Base-by-base conservation (phyloP, 2,797 vertebrate species). In the Pseudopleuronectes americanus region DNA sequence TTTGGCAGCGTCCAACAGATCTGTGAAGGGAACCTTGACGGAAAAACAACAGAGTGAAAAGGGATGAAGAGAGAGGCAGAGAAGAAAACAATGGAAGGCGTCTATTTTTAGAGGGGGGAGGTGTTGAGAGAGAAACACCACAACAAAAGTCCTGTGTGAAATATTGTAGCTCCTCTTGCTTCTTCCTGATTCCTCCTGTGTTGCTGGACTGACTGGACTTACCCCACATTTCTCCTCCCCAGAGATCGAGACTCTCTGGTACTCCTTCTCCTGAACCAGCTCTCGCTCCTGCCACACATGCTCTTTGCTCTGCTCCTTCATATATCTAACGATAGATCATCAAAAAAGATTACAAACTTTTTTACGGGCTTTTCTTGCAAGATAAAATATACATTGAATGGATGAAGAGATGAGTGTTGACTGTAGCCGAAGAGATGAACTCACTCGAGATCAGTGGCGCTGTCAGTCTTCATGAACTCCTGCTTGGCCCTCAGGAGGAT, bases 381-480 rank as follows among this genome's bases (percentile, higher is more conserved):
- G 36, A 38, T n/a, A 19, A 55, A 6, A 36, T 19, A 23, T 7
- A 61, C 5, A 33, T 21, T 68, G 0, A 38, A 3, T 19, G 0
- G 3, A 2, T 49, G 33, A 36, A 14, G 4, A 51, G 2, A 48
- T 51, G 0, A 38, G 19, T 24, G 16, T 57, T 62, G 33, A 38
- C 41, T 10, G 21, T 7, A 19, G 53, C 64, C 38, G 22, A 8
- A 17, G 41, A 5, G 41, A 45, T 36, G 68, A 71, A 95, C 96
- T 97, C 93, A 99, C 97, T 97, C 95, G 56, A 98, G 93, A 89
- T 99, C 96, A 3, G 94, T 87, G 52, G 93, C 93, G 81, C 96
- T 98, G 96, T 99, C 97, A 38, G 95, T 96, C 94, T 99, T 99
- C 96, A 98, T 93, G 93, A 99, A 98, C 89, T 98, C 97, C 90